These are phyloP conservation scores for Drosophila trapezifrons DNA, from an alignment of 1,140 invertebrate genomes.

Conservation along the genomic window DNA sequence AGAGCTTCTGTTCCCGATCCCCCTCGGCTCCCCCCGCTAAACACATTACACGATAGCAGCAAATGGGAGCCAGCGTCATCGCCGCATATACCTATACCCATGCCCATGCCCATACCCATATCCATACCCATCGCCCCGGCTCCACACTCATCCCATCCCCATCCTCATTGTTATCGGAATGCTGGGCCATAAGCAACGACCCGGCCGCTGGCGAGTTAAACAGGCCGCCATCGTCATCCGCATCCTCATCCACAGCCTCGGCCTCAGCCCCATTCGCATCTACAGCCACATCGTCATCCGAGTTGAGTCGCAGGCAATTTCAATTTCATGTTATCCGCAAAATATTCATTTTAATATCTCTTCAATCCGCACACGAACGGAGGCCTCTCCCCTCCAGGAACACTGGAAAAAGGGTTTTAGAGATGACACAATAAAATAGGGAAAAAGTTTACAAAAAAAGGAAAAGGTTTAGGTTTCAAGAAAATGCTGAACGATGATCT, in stretches of 20 bases:
- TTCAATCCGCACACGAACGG: constrained; percentile 66
- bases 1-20: constrained; percentile 49
- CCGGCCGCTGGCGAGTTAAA: constrained; percentile 45
- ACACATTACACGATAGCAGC: constrained; percentile 82
- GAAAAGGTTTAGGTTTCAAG: too few relatives aligned
- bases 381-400: neutral
- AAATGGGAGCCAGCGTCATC: constrained; percentile 70
- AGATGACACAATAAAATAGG: neutral
- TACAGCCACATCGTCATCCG: constrained; percentile 31
- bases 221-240: constrained; percentile 48
- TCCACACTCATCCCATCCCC: constrained; percentile 7
- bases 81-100: constrained; percentile 5
- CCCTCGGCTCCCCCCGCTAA: constrained; percentile 50
- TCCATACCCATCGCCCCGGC: constrained; percentile 5
- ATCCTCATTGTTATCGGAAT: constrained; percentile 77
- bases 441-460: neutral
- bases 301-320: constrained; percentile 73
- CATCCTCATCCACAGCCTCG: neutral
- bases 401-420: constrained; percentile 23
- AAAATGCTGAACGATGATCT: too few relatives aligned
- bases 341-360: constrained; percentile 83
- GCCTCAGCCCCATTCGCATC: constrained; percentile 3
- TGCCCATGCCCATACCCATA: neutral
- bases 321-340: constrained; percentile 83
- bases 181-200: constrained; percentile 67